These are phyloP conservation scores for Cryptophagus acutangulus DNA, from an alignment of 2,888 invertebrate genomes.

Conservation along the genomic window DNA sequence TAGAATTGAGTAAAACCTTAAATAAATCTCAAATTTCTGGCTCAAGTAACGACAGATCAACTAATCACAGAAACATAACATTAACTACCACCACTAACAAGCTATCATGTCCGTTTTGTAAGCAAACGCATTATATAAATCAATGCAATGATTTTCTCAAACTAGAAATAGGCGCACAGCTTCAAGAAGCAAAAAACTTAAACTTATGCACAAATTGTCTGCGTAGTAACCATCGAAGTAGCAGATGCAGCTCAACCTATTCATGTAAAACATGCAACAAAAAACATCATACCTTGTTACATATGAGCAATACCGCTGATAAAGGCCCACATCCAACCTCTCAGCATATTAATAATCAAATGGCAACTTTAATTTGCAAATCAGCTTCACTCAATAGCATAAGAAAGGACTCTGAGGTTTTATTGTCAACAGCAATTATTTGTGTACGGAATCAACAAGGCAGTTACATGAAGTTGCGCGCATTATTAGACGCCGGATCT, in stretches of 20 bases:
- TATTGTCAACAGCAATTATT: background rate
- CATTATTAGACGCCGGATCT: slow-evolving; percentile 7
- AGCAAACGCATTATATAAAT: slow-evolving; percentile 6
- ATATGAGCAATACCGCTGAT: background rate
- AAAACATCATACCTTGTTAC: too few relatives aligned
- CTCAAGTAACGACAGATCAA: too few relatives aligned
- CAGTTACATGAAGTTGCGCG: background rate
- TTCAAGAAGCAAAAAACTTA: slow-evolving; percentile 8
- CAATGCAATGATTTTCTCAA: slow-evolving; percentile 7
- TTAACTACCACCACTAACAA: background rate
- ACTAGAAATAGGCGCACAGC: slow-evolving; percentile 1
- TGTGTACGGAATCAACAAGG: background rate
- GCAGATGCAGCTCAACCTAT: slow-evolving; percentile 4
- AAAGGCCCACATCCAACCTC: too few relatives aligned
- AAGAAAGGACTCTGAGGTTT: too few relatives aligned
- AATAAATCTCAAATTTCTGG: too few relatives aligned
- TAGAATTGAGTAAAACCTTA: too few relatives aligned
- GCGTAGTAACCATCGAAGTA: slow-evolving; percentile 5
- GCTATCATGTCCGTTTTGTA: slow-evolving; percentile 9
- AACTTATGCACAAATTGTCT: slow-evolving; percentile 13
- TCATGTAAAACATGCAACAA: too few relatives aligned
- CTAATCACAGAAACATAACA: too few relatives aligned
- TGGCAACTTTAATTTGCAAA: too few relatives aligned
- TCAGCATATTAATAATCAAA: too few relatives aligned
- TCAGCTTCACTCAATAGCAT: too few relatives aligned